These are phyloP conservation scores for Eulemur macaco DNA, from an alignment of 2,113 vertebrate species.

Conservation along the genomic window DNA sequence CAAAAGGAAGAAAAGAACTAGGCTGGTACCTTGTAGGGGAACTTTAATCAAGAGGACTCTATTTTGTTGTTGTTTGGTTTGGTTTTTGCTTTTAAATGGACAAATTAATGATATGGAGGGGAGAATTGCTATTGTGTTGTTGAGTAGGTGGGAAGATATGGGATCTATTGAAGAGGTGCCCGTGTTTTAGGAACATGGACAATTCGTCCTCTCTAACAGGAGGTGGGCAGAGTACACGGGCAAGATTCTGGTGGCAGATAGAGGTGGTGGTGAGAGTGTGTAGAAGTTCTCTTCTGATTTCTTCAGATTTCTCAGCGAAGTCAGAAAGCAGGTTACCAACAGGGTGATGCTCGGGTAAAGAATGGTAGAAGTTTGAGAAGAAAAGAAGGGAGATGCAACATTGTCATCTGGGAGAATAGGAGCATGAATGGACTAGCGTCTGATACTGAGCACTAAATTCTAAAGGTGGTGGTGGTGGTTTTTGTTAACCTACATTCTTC, in stretches of 20 bases:
- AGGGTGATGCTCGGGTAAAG: background rate
- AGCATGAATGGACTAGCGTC: background rate
- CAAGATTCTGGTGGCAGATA: background rate
- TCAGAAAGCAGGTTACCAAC: background rate
- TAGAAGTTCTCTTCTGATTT: background rate
- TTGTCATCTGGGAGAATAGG: background rate
- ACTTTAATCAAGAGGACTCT: background rate
- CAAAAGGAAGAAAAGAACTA: background rate
- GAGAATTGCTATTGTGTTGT: background rate
- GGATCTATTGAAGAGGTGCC: background rate
- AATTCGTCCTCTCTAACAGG: background rate
- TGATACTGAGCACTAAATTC: background rate
- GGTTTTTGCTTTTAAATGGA: background rate
- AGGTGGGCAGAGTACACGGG: background rate
- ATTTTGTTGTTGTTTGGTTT: background rate
- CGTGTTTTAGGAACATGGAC: background rate
- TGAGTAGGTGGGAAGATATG: background rate
- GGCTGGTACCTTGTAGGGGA: background rate
- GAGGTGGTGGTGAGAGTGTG: background rate
- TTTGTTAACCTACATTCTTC: background rate
- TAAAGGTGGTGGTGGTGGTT: background rate
- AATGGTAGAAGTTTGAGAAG: background rate
- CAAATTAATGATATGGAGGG: background rate
- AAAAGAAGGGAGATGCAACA: background rate
- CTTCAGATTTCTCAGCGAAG: constrained; percentile 16